Percentiles rank a stretch among this genome's conserved stretches.
phyloP scores from a whole-genome alignment of 1,140 invertebrate species.

The Tachypleus tridentatus region DNA sequence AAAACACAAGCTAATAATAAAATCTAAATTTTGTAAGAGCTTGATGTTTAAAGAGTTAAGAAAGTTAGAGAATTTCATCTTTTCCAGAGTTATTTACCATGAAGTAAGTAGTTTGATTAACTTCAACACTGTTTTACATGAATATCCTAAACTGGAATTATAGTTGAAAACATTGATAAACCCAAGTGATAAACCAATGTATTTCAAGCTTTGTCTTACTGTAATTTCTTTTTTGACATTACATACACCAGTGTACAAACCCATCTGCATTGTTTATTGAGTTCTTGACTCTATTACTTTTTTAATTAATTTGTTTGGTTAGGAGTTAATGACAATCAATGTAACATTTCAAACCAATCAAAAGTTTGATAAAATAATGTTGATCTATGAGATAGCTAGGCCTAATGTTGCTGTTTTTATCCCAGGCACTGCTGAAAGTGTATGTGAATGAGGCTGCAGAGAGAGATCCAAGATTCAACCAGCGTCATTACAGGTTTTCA shows the following conservation, averaged over 20 bases:
- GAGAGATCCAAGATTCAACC: constrained; percentile 26
- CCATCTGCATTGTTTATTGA: too few species aligned
- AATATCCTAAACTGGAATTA: too few species aligned
- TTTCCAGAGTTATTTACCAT: constrained; percentile 1
- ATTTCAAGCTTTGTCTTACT: too few species aligned
- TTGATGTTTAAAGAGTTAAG: too few species aligned
- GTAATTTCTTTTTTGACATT: too few species aligned
- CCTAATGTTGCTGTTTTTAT: neutral
- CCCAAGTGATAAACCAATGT: too few species aligned
- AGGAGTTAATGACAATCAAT: neutral
- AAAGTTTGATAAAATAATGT: too few species aligned
- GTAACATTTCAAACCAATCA: constrained; percentile 1
- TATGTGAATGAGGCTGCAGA: constrained; percentile 27
- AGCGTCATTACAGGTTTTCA: constrained; percentile 41
- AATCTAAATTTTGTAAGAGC: too few species aligned
- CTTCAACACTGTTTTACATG: neutral
- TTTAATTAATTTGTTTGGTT: neutral
- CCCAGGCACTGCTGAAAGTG: constrained; percentile 22
- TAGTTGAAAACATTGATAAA: too few species aligned
- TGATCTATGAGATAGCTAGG: too few species aligned
- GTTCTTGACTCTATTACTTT: neutral
- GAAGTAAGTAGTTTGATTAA: neutral
- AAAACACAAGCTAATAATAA: too few species aligned
- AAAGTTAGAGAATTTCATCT: neutral
- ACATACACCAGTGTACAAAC: too few species aligned